A percentile compares a stretch with the other conserved stretches of the same genome.
Conservation (phyloP, 2,113 vertebrate genomes). For the Microtus pennsylvanicus region DNA sequence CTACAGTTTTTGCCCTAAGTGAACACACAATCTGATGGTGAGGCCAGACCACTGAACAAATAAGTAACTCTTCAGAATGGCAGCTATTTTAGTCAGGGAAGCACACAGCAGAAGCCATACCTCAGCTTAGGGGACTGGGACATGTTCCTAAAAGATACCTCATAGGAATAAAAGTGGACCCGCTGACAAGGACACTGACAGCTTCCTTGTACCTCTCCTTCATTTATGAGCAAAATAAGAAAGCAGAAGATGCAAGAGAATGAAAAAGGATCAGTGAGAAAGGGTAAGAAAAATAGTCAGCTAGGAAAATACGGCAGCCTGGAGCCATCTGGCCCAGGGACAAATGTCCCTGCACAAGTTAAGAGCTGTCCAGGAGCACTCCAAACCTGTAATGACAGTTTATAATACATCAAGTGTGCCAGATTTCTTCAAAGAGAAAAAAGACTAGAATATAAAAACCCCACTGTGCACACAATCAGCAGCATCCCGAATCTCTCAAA, state of each 20-base stretch:
- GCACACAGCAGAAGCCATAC: not conserved
- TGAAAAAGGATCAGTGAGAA: not conserved
- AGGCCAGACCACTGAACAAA: not conserved
- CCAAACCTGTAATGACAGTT: not conserved
- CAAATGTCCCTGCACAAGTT: constrained; percentile 8
- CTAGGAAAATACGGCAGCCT: not conserved
- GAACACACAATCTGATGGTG: not conserved
- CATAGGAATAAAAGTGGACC: constrained; percentile 15
- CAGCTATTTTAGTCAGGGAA: not conserved
- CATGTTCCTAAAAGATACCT: constrained; percentile 15
- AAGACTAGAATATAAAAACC: not conserved
- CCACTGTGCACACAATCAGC: not conserved
- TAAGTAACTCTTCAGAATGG: not conserved
- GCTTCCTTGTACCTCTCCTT: not conserved
- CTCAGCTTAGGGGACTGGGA: not conserved
- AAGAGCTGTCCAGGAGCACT: not conserved
- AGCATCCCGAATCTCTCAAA: too few relatives aligned
- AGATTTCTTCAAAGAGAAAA: not conserved
- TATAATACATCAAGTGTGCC: not conserved
- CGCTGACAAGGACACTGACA: not conserved
- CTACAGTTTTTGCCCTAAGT: not conserved
- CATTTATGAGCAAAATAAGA: constrained; percentile 9
- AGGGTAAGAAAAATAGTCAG: not conserved
- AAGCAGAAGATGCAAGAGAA: not conserved
- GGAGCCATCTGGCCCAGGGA: constrained; percentile 1